Evolutionary conservation across 2,797 vertebrate species (phyloP).

Genomic region (Cichlasoma orientale): DNA sequence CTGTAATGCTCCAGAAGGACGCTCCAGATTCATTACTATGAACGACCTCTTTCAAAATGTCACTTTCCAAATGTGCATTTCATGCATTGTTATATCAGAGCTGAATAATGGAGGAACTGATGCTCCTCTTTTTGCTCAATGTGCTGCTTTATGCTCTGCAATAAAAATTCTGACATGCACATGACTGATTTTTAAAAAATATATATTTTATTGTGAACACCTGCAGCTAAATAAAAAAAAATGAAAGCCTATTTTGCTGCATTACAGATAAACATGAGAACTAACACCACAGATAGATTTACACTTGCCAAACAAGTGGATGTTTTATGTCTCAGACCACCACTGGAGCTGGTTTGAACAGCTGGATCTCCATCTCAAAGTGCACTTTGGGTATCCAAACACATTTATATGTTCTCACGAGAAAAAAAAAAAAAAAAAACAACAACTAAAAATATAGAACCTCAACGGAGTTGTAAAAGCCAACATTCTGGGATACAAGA

Average conservation of each 20-base stretch:
- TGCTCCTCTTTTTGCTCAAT: too few species aligned
- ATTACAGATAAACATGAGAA: neutral
- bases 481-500: neutral
- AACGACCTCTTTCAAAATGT: neutral
- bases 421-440: neutral
- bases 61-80: neutral
- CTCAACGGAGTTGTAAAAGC: neutral
- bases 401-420: neutral
- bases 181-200: neutral
- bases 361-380: neutral
- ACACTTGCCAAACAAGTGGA: neutral
- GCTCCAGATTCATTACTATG: neutral
- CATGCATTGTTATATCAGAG: neutral
- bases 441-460: neutral
- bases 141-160: neutral
- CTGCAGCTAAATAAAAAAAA: neutral
- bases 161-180: neutral
- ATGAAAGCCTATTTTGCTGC: neutral
- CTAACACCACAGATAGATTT: neutral
- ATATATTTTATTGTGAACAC: too few species aligned
- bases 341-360: neutral
- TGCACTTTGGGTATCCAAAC: neutral
- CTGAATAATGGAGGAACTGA: neutral
- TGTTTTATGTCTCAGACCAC: neutral
- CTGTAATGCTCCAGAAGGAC: neutral